Conservation (phyloP, 2,888 invertebrate species). For the Lypha dubia region DNA sequence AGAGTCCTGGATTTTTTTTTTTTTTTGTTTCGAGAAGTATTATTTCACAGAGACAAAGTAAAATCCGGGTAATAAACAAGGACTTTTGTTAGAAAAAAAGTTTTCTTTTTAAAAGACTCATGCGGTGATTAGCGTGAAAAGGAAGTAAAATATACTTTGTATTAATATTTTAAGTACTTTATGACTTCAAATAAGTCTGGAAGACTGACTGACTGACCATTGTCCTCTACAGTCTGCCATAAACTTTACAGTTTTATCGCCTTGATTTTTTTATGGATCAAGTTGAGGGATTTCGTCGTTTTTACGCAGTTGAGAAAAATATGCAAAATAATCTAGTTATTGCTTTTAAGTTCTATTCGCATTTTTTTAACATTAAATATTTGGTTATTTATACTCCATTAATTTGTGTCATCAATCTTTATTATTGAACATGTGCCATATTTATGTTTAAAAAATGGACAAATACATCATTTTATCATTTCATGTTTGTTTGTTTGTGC, state of each 20-base stretch:
- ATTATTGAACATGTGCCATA: conserved; percentile 70
- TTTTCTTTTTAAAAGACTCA: conserved; percentile 38
- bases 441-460: conserved; percentile 66
- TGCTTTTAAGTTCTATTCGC: background rate
- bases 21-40: conserved; percentile 6
- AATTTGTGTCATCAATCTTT: conserved; percentile 71
- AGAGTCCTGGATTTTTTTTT: conserved; percentile 41
- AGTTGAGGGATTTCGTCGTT: conserved; percentile 39
- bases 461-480: conserved; percentile 62
- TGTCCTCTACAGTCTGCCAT: conserved; percentile 53
- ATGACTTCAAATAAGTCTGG: conserved; percentile 43
- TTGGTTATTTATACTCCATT: conserved; percentile 68
- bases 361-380: conserved; percentile 44
- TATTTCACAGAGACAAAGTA: conserved; percentile 19
- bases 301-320: conserved; percentile 60
- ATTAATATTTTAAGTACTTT: conserved; percentile 68
- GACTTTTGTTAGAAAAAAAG: conserved; percentile 37
- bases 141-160: conserved; percentile 57
- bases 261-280: conserved; percentile 48
- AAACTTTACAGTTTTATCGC: conserved; percentile 57
- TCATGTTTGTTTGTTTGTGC: conserved; percentile 33
- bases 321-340: conserved; percentile 46
- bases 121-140: conserved; percentile 63
- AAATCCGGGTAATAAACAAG: conserved; percentile 59
- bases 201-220: conserved; percentile 53